Evolutionary conservation across 2,888 invertebrate species (phyloP), one percentile per base, ranked within the genome.

Genomic region (Chloroclystis v-ata): DNA sequence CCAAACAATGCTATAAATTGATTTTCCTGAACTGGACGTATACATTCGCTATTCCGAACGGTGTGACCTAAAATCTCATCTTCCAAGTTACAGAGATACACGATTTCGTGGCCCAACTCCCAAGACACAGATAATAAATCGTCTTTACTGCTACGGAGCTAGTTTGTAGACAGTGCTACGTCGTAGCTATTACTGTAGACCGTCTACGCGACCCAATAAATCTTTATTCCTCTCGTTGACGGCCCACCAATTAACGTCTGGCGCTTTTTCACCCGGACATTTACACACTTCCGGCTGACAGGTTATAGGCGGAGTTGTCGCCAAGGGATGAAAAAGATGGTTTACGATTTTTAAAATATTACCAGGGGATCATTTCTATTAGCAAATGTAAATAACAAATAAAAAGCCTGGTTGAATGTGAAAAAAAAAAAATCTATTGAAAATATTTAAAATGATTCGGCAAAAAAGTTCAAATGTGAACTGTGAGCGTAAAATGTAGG

Each of bases 181-280:
- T 1, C 41, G 49, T 49, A 45, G 38, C 37, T 24, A 25, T 49
- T 45, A 45, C 28, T 44, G 49, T 49, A 49, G 49, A 42, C 45
- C 13, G 42, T 45, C 49, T 49, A 49, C 49, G 33, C 45, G 32
- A 28, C 14, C 32, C 40, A 37, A 42, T 49, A 49, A 42, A 49
- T 49, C 41, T 32, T 41, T 30, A 37, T 48, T 43, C 37, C 38
- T 38, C 33, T 24, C 43, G 16, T 35, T 33, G 44, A 49, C 44
- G 7, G 37, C n/a, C 16, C 29, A 26, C 37, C 41, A 47, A 47
- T 47, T 47, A 47, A 37, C 37, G 29, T 35, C 40, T 41, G 28
- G 29, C 41, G 30, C 26, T 42, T 45, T 20, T 35, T 20, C 35
- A 10, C 10, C 3, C 10, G 11, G 11, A 35, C 35, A 35, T 35